A percentile compares a stretch with the other conserved stretches of the same genome.
phyloP scores from a whole-genome alignment of 2,888 invertebrate species.

The Drosophila villosipedis region DNA sequence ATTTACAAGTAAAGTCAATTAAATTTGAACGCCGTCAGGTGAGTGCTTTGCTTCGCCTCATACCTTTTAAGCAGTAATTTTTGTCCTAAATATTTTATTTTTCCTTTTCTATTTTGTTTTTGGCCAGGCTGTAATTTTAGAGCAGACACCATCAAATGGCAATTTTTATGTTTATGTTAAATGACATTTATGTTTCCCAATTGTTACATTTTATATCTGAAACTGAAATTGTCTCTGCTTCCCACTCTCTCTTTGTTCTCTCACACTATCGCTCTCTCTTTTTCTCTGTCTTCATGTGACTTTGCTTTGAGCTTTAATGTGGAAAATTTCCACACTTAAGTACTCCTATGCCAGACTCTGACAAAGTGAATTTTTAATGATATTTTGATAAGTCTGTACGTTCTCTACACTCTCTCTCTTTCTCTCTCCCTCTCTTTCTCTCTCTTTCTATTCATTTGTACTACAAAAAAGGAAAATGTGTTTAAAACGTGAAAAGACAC shows the following conservation, averaged over 20 bases:
- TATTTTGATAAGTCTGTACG: constrained; percentile 62
- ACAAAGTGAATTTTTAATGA: constrained; percentile 73
- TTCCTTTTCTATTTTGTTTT: constrained; percentile 17
- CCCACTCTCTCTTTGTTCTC: no score
- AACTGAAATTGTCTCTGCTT: constrained; percentile 44
- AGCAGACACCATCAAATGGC: constrained; percentile 65
- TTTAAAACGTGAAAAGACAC: constrained; percentile 14
- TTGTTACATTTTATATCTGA: constrained; percentile 70
- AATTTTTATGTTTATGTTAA: constrained; percentile 77
- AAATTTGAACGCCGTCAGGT: constrained; percentile 68
- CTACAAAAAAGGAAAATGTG: background rate
- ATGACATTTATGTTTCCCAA: constrained; percentile 78
- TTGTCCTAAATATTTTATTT: constrained; percentile 13
- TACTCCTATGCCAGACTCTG: constrained; percentile 12
- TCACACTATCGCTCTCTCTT: background rate
- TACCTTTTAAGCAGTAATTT: constrained; percentile 22
- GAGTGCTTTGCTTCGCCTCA: constrained; percentile 36
- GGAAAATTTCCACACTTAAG: constrained; percentile 2
- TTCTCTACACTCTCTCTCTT: constrained; percentile 9
- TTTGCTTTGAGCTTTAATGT: constrained; percentile 19
- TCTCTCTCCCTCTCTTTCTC: no score
- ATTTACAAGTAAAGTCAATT: constrained; percentile 61
- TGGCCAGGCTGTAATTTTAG: constrained; percentile 40
- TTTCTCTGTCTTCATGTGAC: constrained; percentile 23
- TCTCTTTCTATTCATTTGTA: no score